Base-by-base conservation (phyloP, 35 echinoderm and acorn worm species). In the Lytechinus pictus region DNA sequence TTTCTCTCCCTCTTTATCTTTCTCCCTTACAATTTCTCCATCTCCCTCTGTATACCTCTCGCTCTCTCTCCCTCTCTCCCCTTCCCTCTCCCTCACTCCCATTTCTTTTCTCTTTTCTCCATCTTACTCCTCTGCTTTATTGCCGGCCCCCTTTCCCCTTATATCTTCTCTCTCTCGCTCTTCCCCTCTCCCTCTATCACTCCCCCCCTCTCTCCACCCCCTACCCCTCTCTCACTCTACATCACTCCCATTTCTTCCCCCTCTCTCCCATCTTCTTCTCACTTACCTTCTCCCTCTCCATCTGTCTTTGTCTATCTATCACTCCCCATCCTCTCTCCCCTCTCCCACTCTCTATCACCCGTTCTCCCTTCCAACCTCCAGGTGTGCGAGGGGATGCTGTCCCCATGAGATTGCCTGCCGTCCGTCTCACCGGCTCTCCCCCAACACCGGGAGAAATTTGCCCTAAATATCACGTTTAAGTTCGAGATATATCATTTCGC, bases 401-500 rank as follows among this genome's bases (percentile, higher is more conserved):
- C 4, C 56, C 56, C 56, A 58, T 2, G 56, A 58, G 56, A 58
- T 58, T 13, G 56, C 56, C 56, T 58, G 56, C 13, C 88, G 21
- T 94, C n/a, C 58, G 19, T 54, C 57, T 54, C 92, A 12, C 57
- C 92, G 11, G 14, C 52, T 5, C 57, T 16, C 27, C 4, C 92
- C 58, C 57, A 10, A 4, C 27, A 16, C 88, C 10, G 88, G 52
- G 4, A 16, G 6, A 90, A 90, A 90, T 90, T 44, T 90, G 88
- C 88, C n/a, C 88, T 27, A 90, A 90, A 90, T 90, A 90, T 90
- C 88, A 90, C 88, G 88, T 90, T 90, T 90, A 90, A 90, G 88
- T 90, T 54, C 88, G 88, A 90, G 29, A 90, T 90, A 90, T 90
- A 90, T 90, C 52, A 90, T 44, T 90, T 90, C 52, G 28, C 88